phyloP scores from a whole-genome alignment of 2,113 vertebrate species.

The Vombatus ursinus region DNA sequence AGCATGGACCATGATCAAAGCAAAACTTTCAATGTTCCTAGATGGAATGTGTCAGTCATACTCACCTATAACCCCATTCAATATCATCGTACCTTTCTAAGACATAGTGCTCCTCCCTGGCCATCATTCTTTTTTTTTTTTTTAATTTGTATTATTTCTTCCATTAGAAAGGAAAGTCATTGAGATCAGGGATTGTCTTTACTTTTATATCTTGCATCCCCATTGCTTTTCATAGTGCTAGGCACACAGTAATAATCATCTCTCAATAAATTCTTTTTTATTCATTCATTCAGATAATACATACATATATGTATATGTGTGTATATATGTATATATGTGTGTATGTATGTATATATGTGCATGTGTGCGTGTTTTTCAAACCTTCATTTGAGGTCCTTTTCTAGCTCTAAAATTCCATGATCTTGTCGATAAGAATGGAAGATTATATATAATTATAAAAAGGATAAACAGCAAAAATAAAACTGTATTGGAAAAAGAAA shows the following conservation, averaged over 20 bases:
- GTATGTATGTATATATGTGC: not conserved
- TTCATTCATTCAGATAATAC: not conserved
- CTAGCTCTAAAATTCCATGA: not conserved
- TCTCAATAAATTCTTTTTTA: not conserved
- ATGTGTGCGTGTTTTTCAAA: not conserved
- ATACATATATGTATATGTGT: not conserved
- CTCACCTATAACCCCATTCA: no score
- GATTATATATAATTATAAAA: no score
- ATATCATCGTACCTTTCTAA: no score
- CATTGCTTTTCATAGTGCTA: not conserved
- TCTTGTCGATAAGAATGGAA: not conserved
- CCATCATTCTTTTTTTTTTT: no score
- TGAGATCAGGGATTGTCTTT: no score
- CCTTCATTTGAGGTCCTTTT: not conserved
- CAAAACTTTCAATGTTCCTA: no score
- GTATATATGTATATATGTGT: not conserved
- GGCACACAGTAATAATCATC: no score
- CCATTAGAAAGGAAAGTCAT: no score
- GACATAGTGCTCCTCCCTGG: no score
- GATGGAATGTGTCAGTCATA: no score
- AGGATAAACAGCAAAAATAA: constrained; percentile 3
- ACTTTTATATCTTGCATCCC: not conserved
- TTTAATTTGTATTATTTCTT: no score
- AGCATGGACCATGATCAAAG: no score
- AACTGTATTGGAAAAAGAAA: not conserved